Percentiles rank a stretch among this genome's conserved stretches.
Conservation (phyloP, 92 coral and sea anemone genomes). For the Parazoanthus atlanticus region DNA sequence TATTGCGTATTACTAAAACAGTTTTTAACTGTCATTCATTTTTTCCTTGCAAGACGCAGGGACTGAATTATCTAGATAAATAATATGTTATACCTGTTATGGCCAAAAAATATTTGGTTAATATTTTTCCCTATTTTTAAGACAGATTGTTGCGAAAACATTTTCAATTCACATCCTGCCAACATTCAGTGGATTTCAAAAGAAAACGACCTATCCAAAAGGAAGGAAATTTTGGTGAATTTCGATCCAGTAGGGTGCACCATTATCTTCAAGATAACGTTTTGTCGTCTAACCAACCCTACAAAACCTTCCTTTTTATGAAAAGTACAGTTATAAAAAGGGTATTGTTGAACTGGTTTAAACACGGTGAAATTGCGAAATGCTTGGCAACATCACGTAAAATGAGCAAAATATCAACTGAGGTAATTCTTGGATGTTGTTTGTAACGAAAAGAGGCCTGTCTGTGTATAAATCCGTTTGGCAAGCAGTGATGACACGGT, state of each 20-base stretch:
- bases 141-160: no score
- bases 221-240: not conserved
- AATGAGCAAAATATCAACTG: no score
- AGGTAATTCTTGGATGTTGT: no score
- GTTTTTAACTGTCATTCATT: not conserved
- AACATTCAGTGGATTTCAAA: not conserved
- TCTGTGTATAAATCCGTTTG: not conserved
- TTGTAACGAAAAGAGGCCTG: no score
- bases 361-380: no score
- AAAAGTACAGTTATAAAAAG: not conserved
- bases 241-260: not conserved
- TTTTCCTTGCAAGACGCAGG: not conserved
- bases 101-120: no score
- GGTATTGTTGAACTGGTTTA: no score
- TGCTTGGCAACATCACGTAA: no score
- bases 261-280: not conserved
- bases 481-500: not conserved
- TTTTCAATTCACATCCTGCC: not conserved
- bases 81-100: not conserved
- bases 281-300: not conserved
- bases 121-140: no score
- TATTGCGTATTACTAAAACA: not conserved
- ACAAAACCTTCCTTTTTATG: not conserved
- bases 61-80: no score
- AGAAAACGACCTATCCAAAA: not conserved